These are phyloP conservation scores for Istiophorus platypterus DNA, from an alignment of 2,113 vertebrate genomes.

Conservation along the genomic window DNA sequence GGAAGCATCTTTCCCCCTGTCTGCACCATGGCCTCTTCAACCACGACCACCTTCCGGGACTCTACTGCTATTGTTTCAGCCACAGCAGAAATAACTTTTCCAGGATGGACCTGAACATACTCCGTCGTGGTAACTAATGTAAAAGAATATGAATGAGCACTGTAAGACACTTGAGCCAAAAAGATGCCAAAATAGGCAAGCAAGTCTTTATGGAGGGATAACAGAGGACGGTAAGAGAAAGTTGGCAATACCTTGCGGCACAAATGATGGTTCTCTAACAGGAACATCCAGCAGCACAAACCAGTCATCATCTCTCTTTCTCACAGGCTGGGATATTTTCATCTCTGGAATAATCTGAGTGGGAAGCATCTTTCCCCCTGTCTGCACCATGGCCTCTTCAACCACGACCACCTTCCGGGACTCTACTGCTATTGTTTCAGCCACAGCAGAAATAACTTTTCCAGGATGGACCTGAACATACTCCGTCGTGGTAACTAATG, in stretches of 20 bases:
- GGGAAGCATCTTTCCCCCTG: slow-evolving; percentile 24
- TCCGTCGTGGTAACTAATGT: slow-evolving; percentile 29
- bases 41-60: slow-evolving; percentile 28
- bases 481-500: slow-evolving; percentile 27
- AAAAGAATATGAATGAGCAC: slow-evolving; percentile 12
- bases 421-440: slow-evolving; percentile 12
- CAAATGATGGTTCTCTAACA: slow-evolving; percentile 50
- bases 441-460: slow-evolving; percentile 25
- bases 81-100: slow-evolving; percentile 27
- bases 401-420: slow-evolving; percentile 30
- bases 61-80: slow-evolving; percentile 11
- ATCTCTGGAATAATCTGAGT: slow-evolving; percentile 24
- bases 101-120: slow-evolving; percentile 26
- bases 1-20: slow-evolving; percentile 27
- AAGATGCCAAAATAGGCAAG: background rate
- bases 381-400: slow-evolving; percentile 30
- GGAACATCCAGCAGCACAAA: slow-evolving; percentile 61
- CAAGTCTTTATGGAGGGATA: background rate
- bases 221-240: background rate
- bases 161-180: background rate
- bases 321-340: slow-evolving; percentile 29
- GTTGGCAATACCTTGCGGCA: slow-evolving; percentile 64
- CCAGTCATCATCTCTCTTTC: slow-evolving; percentile 74
- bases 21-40: slow-evolving; percentile 30
- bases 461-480: slow-evolving; percentile 28